Conservation (phyloP, 2,113 vertebrate species). For the Jacana jacana region DNA sequence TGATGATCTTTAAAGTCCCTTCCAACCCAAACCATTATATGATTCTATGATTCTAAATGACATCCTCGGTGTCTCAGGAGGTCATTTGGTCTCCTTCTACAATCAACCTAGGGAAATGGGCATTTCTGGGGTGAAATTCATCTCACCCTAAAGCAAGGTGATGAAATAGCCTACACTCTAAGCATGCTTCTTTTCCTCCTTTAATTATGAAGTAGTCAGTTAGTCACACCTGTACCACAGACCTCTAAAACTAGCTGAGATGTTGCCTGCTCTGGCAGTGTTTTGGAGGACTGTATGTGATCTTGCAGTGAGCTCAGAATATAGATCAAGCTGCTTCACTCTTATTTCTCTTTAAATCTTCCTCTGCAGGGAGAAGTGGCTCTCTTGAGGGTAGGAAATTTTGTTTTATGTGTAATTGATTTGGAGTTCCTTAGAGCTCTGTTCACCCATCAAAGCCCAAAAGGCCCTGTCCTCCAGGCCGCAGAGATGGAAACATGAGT, state of each 20-base stretch:
- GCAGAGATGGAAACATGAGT: not conserved
- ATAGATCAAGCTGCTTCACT: not conserved
- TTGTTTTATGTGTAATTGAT: not conserved
- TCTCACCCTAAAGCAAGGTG: not conserved
- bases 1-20: too few species aligned
- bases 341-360: not conserved
- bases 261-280: not conserved
- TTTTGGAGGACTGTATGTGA: not conserved
- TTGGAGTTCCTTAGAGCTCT: not conserved
- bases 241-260: not conserved
- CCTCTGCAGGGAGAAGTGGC: not conserved
- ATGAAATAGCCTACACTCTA: not conserved
- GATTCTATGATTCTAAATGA: not conserved
- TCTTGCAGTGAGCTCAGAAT: not conserved
- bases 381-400: not conserved
- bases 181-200: not conserved
- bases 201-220: not conserved
- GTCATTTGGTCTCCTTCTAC: not conserved
- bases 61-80: rapidly evolving
- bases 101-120: not conserved
- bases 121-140: not conserved
- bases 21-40: too few species aligned
- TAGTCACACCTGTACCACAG: not conserved
- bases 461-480: not conserved
- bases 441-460: not conserved